Conservation (phyloP, 2,888 invertebrate genomes). For the Orthosia gracilis region DNA sequence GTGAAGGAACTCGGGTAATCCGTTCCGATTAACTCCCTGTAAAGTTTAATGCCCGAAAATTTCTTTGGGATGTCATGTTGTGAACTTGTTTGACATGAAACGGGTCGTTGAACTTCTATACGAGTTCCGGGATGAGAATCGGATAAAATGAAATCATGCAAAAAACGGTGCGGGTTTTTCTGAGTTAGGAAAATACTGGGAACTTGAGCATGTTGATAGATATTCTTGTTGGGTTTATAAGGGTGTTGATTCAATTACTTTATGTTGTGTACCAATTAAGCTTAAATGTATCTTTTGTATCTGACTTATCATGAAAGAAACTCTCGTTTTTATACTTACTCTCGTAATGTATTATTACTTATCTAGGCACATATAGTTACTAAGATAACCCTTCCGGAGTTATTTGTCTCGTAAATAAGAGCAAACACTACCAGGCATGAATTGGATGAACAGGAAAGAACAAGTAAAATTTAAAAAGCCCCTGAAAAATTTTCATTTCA, state of each 20-base stretch:
- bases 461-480: not conserved
- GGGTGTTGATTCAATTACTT: constrained; percentile 2
- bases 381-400: too few species aligned
- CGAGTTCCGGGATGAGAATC: constrained; percentile 18
- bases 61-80: constrained; percentile 31
- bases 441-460: too few species aligned
- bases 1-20: constrained; percentile 46
- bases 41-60: constrained; percentile 39
- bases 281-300: not conserved
- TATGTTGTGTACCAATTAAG: not conserved
- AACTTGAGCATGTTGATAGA: not conserved
- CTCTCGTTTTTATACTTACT: too few species aligned
- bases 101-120: constrained; percentile 47
- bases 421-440: not conserved
- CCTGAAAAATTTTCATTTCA: too few species aligned
- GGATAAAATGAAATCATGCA: not conserved
- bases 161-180: constrained; percentile 1
- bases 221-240: not conserved
- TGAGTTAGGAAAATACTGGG: not conserved
- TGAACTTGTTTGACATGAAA: constrained; percentile 35
- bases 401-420: not conserved
- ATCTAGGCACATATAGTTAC: too few species aligned
- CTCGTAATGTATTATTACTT: too few species aligned
- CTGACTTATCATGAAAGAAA: not conserved
- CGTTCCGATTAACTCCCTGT: constrained; percentile 41